These are phyloP conservation scores for Terebella lapidaria DNA, from an alignment of 2,888 invertebrate species.

Conservation along the genomic window DNA sequence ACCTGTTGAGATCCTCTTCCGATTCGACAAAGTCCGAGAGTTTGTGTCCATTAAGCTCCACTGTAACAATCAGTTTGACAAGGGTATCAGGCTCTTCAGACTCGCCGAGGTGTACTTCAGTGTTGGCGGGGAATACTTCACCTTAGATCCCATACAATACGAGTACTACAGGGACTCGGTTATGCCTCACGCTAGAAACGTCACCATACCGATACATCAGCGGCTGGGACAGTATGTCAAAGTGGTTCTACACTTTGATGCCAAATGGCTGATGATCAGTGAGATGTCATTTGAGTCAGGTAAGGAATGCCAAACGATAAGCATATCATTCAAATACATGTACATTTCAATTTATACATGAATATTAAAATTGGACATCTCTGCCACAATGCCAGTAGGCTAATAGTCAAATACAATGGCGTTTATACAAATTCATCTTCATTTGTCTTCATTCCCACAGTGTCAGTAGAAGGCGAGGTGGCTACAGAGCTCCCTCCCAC, in stretches of 20 bases:
- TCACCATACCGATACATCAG: conserved; percentile 76
- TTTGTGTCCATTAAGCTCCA: conserved; percentile 77
- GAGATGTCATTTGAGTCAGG: conserved; percentile 83
- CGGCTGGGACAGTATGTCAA: conserved; percentile 75
- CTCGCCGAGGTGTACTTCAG: conserved; percentile 70
- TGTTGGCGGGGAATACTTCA: conserved; percentile 73
- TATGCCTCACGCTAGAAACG: conserved; percentile 75
- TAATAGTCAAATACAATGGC: no score
- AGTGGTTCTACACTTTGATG: conserved; percentile 71
- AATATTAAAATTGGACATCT: no score
- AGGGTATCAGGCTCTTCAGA: conserved; percentile 79
- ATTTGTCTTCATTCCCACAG: no score
- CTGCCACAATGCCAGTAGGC: no score
- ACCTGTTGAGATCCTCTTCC: conserved; percentile 72
- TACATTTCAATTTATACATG: no score
- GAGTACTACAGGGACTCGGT: conserved; percentile 66
- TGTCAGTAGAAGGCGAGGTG: no score
- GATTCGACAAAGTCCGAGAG: conserved; percentile 83
- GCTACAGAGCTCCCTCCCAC: no score
- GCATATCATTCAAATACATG: no score
- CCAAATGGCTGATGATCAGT: conserved; percentile 85
- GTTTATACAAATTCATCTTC: no score
- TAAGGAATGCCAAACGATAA: no score
- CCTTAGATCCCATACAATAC: conserved; percentile 67
- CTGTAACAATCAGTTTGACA: conserved; percentile 79